Percentiles rank a stretch among this genome's conserved stretches.
Conservation (phyloP, 2,797 vertebrate genomes). For the Propithecus deckenii region DNA sequence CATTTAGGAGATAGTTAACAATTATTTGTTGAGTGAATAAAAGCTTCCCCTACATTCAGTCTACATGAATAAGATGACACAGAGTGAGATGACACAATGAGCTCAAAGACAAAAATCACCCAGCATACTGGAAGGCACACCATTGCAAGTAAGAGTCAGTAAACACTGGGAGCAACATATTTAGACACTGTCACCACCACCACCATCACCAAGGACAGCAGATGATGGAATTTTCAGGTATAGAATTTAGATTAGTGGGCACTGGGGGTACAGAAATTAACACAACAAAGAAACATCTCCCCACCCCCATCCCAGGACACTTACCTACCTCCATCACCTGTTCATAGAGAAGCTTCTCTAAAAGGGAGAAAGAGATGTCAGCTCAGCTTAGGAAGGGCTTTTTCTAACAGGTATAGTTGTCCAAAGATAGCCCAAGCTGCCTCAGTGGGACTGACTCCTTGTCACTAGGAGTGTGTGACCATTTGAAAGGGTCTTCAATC, state of each 20-base stretch:
- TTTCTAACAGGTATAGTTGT: not conserved
- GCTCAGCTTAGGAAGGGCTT: not conserved
- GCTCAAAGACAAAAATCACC: not conserved
- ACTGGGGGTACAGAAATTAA: not conserved
- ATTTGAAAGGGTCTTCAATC: constrained; percentile 18
- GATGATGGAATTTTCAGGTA: not conserved
- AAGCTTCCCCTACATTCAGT: not conserved
- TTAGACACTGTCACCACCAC: not conserved
- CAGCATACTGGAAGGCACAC: not conserved
- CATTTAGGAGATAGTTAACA: not conserved
- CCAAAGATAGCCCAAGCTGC: not conserved
- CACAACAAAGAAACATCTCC: not conserved
- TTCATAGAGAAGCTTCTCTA: constrained; percentile 78
- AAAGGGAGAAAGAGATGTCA: not conserved
- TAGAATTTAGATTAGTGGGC: not conserved
- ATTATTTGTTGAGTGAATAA: constrained; percentile 24
- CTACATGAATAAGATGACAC: not conserved
- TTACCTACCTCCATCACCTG: constrained; percentile 79
- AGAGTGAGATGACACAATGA: not conserved
- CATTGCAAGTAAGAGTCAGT: not conserved
- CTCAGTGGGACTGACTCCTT: not conserved
- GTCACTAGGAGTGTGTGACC: not conserved
- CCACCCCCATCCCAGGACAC: constrained; percentile 45
- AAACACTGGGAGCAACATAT: not conserved
- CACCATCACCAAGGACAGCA: not conserved